Evolutionary conservation across 1,140 invertebrate genomes (phyloP).

Genomic region (Drosophila tsacasi): DNA sequence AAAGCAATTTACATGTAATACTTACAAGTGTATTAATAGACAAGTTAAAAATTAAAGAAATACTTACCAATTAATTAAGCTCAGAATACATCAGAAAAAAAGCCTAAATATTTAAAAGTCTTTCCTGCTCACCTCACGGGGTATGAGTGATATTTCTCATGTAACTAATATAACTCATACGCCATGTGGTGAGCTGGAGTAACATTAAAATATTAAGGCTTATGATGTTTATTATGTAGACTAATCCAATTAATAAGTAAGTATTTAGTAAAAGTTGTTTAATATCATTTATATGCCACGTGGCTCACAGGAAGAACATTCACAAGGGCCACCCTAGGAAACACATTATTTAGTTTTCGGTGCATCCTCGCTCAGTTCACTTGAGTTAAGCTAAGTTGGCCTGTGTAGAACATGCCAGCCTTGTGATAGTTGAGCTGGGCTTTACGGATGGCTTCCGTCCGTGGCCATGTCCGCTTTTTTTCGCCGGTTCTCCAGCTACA

Average conservation of each 20-base stretch:
- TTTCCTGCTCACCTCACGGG: too few relatives aligned
- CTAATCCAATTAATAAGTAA: too few relatives aligned
- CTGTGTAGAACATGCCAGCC: constrained; percentile 53
- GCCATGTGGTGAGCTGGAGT: background rate
- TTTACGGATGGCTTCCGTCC: constrained; percentile 63
- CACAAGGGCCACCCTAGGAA: constrained; percentile 12
- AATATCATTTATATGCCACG: background rate
- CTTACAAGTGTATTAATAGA: too few relatives aligned
- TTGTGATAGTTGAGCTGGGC: constrained; percentile 54
- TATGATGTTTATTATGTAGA: too few relatives aligned
- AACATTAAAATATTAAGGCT: too few relatives aligned
- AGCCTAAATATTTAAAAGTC: too few relatives aligned
- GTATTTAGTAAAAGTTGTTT: too few relatives aligned
- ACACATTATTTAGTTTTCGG: constrained; percentile 56
- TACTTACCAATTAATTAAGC: too few relatives aligned
- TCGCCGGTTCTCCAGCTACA: background rate
- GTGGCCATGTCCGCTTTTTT: constrained; percentile 43
- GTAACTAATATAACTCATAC: background rate
- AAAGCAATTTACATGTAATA: too few relatives aligned
- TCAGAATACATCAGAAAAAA: too few relatives aligned
- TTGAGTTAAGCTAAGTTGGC: constrained; percentile 48
- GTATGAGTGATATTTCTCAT: too few relatives aligned
- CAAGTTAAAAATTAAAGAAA: too few relatives aligned
- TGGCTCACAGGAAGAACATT: background rate
- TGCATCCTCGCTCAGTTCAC: constrained; percentile 43